A percentile compares a stretch with the other conserved stretches of the same genome.
Conservation (phyloP, 1,140 invertebrate genomes). For the Ditylenchus dipsaci region DNA sequence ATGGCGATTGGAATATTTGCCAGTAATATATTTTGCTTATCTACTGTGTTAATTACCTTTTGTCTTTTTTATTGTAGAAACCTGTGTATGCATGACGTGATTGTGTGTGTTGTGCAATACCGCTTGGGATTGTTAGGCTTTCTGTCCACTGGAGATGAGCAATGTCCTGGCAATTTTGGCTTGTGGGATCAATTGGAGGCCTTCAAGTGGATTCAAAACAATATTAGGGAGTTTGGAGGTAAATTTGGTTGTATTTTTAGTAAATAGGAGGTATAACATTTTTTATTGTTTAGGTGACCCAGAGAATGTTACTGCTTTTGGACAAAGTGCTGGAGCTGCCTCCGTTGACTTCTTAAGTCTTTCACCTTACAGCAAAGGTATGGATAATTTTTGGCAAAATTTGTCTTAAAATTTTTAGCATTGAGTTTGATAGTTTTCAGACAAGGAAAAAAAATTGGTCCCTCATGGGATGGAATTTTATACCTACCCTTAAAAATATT, state of each 20-base stretch:
- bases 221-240: slow-evolving; percentile 22
- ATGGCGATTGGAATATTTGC: slow-evolving; percentile 42
- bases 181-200: slow-evolving; percentile 83
- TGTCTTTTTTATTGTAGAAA: slow-evolving; percentile 16
- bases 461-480: too few species aligned
- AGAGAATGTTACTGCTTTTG: slow-evolving; percentile 64
- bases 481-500: too few species aligned
- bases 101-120: slow-evolving; percentile 94
- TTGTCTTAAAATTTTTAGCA: too few species aligned
- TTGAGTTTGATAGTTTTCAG: too few species aligned
- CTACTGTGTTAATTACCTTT: not conserved
- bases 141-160: slow-evolving; percentile 68
- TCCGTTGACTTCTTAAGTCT: slow-evolving; percentile 41
- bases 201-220: slow-evolving; percentile 69
- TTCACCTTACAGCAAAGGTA: slow-evolving; percentile 32
- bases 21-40: slow-evolving; percentile 8
- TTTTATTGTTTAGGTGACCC: slow-evolving; percentile 56
- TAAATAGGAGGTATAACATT: too few species aligned
- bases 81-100: slow-evolving; percentile 73
- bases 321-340: slow-evolving; percentile 69
- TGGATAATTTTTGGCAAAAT: too few species aligned
- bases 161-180: slow-evolving; percentile 86
- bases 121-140: slow-evolving; percentile 75
- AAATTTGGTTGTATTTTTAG: too few species aligned
- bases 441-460: too few species aligned